These are phyloP conservation scores for Caiman crocodilus DNA, from an alignment of 2,797 vertebrate species.

Conservation along the genomic window DNA sequence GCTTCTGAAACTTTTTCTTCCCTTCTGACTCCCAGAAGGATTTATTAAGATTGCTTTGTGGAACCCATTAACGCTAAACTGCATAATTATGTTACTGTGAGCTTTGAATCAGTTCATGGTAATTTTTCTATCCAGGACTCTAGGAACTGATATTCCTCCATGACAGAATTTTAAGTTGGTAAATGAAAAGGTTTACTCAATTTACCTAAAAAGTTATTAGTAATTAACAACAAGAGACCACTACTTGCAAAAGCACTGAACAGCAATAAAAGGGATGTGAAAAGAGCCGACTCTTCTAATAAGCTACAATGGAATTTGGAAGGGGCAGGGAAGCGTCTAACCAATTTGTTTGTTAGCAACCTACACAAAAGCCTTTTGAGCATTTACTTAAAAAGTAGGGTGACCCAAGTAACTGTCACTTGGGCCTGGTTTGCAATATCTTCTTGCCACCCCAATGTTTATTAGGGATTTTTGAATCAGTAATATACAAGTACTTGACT, in stretches of 20 bases:
- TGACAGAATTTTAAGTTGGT: conserved; percentile 57
- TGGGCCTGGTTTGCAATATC: conserved; percentile 7
- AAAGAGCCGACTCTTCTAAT: neutral
- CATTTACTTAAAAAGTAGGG: neutral
- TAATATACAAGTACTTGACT: too few species aligned
- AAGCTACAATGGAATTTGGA: neutral
- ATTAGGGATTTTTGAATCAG: neutral
- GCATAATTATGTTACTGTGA: conserved; percentile 64
- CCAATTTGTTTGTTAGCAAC: neutral
- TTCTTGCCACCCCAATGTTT: neutral
- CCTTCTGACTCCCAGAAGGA: conserved; percentile 63
- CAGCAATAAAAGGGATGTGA: neutral
- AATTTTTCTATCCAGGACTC: conserved; percentile 22
- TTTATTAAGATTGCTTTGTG: conserved; percentile 78
- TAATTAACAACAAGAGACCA: conserved; percentile 62
- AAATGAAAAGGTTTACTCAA: conserved; percentile 72
- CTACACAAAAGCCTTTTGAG: fast-evolving
- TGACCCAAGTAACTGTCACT: neutral
- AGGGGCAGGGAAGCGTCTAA: neutral
- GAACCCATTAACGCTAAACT: conserved; percentile 72
- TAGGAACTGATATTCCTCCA: conserved; percentile 59
- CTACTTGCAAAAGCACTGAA: conserved; percentile 26
- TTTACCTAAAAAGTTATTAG: conserved; percentile 58
- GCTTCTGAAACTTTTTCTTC: conserved; percentile 65
- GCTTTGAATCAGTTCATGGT: conserved; percentile 54